These are phyloP conservation scores for Linhomoeus sp. DNA, from an alignment of 2,888 invertebrate genomes.

Conservation along the genomic window DNA sequence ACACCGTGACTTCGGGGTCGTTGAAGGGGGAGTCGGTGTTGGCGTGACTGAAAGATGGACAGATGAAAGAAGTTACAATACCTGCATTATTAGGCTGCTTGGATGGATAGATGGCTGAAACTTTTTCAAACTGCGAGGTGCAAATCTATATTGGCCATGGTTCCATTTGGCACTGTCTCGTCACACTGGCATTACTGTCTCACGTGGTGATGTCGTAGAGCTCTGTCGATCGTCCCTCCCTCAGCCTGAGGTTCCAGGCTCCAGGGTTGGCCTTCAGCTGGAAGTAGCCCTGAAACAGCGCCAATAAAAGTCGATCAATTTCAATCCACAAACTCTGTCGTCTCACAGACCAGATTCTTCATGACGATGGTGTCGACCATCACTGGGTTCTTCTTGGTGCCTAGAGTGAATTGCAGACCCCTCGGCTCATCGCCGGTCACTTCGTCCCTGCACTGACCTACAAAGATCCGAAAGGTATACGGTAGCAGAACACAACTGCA, in stretches of 20 bases:
- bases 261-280: slow-evolving; percentile 83
- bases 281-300: slow-evolving; percentile 55
- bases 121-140: too few relatives aligned
- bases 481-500: too few relatives aligned
- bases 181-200: too few relatives aligned
- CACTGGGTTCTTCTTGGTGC: slow-evolving; percentile 43
- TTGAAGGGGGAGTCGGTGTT: slow-evolving; percentile 26
- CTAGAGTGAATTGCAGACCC: slow-evolving; percentile 85
- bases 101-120: too few relatives aligned
- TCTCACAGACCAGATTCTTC: slow-evolving; percentile 90
- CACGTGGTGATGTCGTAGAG: slow-evolving; percentile 61
- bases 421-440: slow-evolving; percentile 75
- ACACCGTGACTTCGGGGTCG: slow-evolving; percentile 24
- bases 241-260: slow-evolving; percentile 65
- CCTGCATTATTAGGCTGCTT: too few relatives aligned
- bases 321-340: too few relatives aligned
- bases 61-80: too few relatives aligned
- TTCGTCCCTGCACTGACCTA: slow-evolving; percentile 69
- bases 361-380: slow-evolving; percentile 95
- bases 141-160: too few relatives aligned
- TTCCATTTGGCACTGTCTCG: too few relatives aligned
- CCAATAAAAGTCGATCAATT: too few relatives aligned
- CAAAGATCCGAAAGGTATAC: too few relatives aligned
- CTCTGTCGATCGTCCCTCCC: slow-evolving; percentile 79
- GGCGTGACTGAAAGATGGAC: slow-evolving; percentile 30